Evolutionary conservation across 2,113 vertebrate species (phyloP).

Genomic region (Cebidichthys violaceus): DNA sequence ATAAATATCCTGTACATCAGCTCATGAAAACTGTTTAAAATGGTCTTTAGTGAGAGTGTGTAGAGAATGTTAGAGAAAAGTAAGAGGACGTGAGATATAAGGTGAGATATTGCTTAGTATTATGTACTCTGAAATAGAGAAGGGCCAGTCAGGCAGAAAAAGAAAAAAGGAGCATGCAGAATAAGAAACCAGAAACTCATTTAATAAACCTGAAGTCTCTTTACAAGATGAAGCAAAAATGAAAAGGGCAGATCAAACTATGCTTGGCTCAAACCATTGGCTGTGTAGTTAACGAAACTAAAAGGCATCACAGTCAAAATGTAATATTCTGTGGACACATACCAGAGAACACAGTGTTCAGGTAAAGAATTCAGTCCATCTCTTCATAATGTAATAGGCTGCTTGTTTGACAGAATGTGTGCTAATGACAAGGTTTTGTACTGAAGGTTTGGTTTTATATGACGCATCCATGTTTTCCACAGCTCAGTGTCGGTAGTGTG

Average conservation of each 20-base stretch:
- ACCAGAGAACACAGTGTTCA: constrained; percentile 16
- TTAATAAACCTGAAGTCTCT: constrained; percentile 22
- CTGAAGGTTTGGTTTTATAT: neutral
- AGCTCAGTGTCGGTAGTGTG: constrained; percentile 78
- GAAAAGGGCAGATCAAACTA: constrained; percentile 22
- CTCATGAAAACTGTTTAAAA: constrained; percentile 2
- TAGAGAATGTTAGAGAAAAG: constrained; percentile 10
- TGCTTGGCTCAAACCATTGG: constrained; percentile 6
- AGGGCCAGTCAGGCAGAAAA: constrained; percentile 19
- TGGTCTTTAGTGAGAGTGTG: neutral
- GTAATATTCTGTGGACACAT: neutral
- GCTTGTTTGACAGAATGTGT: constrained; percentile 1
- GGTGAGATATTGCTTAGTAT: constrained; percentile 49
- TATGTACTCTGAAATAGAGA: constrained; percentile 10
- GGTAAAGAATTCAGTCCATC: neutral
- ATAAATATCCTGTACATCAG: constrained; percentile 57
- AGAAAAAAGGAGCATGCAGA: constrained; percentile 41
- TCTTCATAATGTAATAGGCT: constrained; percentile 10
- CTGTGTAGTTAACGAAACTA: constrained; percentile 30
- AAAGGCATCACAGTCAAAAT: constrained; percentile 22
- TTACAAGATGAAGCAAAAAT: constrained; percentile 36
- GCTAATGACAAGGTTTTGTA: neutral
- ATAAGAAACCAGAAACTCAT: constrained; percentile 31
- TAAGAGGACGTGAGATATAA: neutral
- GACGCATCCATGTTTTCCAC: neutral